Base-by-base conservation (phyloP, 2,888 invertebrate species). In the Hydrotaea diabolus region DNA sequence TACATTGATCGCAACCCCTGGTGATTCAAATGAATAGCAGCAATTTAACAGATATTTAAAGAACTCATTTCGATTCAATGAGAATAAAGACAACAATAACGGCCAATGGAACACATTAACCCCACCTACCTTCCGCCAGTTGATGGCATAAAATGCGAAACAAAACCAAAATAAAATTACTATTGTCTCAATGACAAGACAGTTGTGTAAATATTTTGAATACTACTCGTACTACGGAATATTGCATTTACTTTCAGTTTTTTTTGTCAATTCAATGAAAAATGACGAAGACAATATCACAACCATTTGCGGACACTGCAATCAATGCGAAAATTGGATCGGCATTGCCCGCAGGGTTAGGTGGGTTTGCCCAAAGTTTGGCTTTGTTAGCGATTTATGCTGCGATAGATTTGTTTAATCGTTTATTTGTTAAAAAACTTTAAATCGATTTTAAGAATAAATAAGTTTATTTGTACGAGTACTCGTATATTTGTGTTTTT, bases 1-100 rank as follows among this genome's bases (percentile, higher is more conserved):
- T 13, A 26, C 59, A n/a, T n/a, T 59, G 11, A 31, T 31, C 3
- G 2, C 3, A 31, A 31, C 31, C 31, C 31, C n/a, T 21, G 21
- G 8, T 57, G 57, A 57, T 57, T 31, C 31, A 2, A 21, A 59
- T 59, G 26, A 59, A 59, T 62, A n/a, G 17, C n/a, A 62, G 31
- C 31, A 62, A 62, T 62, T 62, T 62, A 62, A 31, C n/a, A 62
- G 36, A 62, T 62, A 62, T 59, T 59, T 59, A 59, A 59, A 59
- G 59, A 59, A 59, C 26, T 26, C 4, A 26, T 23, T 59, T 62
- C 62, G 7, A 62, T 62, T 62, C 62, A 36, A 62, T 62, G 62
- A 26, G 15, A 62, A 62, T 62, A 21, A 62, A 62, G 31, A 62
- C 8, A 62, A 62, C 62, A 62, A 62, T 62, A 31, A 21, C 62